Percentiles rank a stretch among this genome's conserved stretches.
Evolutionary conservation across 2,113 vertebrate genomes (phyloP).

Genomic region (Crotalus viridis): DNA sequence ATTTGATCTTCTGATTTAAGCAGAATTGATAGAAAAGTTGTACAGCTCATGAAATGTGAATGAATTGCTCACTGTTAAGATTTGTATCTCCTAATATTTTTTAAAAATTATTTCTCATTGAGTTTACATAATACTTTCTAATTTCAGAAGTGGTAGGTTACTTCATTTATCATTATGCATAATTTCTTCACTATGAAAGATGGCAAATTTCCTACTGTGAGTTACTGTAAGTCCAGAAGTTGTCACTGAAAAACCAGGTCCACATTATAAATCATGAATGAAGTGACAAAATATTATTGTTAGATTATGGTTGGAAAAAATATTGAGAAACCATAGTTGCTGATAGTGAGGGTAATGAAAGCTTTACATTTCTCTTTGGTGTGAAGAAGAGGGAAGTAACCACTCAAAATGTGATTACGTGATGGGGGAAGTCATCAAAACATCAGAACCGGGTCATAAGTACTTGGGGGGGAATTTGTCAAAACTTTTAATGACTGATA

Average conservation of each 20-base stretch:
- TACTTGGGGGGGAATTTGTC: not conserved
- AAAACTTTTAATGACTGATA: not conserved
- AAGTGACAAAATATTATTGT: not conserved
- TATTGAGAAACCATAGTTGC: not conserved
- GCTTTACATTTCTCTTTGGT: not conserved
- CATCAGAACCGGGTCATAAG: not conserved
- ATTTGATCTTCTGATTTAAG: not conserved
- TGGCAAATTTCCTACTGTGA: not conserved
- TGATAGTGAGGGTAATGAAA: not conserved
- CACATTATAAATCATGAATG: not conserved
- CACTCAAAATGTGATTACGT: not conserved
- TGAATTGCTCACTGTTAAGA: not conserved
- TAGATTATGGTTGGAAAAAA: not conserved
- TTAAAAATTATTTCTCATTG: not conserved
- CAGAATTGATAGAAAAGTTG: not conserved
- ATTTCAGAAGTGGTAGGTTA: not conserved
- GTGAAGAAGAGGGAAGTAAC: not conserved
- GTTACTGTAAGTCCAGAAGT: not conserved
- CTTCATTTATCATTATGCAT: rapidly evolving
- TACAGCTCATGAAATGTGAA: not conserved
- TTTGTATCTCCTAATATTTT: not conserved
- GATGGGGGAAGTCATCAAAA: not conserved
- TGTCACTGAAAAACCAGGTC: not conserved
- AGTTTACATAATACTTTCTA: too few relatives aligned
- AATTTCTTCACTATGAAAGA: not conserved